Base-by-base conservation (phyloP, 1,140 invertebrate species). In the Diorhabda carinulata region DNA sequence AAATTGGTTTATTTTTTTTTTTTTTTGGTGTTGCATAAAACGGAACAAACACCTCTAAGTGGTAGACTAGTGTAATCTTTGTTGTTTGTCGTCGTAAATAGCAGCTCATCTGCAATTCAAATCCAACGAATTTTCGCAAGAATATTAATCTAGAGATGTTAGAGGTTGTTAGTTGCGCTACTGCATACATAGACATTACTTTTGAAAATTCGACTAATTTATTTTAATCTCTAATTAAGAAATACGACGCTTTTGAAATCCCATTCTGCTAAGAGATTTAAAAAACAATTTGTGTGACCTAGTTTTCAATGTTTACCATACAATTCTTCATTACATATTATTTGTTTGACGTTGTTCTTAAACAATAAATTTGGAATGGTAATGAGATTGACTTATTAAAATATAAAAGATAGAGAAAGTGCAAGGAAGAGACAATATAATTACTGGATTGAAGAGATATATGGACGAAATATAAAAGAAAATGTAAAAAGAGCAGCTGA, bases 141-240 rank as follows among this genome's bases (percentile, higher is more conserved):
- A 52, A n/a, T 52, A 52, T 52, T 6, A 52, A n/a, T n/a, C 6
- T n/a, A 52, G 47, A 52, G 47, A 52, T 52, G 47, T 52, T 52
- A 52, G 47, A n/a, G 47, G 47, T 6, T 52, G 6, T 52, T 52
- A 52, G 47, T 52, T 52, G 47, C 47, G n/a, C 47, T 52, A n/a
- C 47, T 52, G 47, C 47, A 52, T 52, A 6, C 3, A 6, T n/a
- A n/a, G 47, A 52, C 6, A 52, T 52, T 52, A 52, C 47, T 52
- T 52, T n/a, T 8, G 47, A 52, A 52, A 52, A 8, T 52, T 52
- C 47, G 6, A 8, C 6, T 52, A 52, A 52, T 52, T 52, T 52
- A 52, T 52, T 52, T 52, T 52, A 52, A 52, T 52, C 47, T 52
- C 47, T 52, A 52, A 52, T 52, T 52, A 52, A 52, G 47, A 52